A percentile compares a stretch with the other conserved stretches of the same genome.
Evolutionary conservation across 2,888 invertebrate species (phyloP).

Genomic region (Drosophila paucipuncta): DNA sequence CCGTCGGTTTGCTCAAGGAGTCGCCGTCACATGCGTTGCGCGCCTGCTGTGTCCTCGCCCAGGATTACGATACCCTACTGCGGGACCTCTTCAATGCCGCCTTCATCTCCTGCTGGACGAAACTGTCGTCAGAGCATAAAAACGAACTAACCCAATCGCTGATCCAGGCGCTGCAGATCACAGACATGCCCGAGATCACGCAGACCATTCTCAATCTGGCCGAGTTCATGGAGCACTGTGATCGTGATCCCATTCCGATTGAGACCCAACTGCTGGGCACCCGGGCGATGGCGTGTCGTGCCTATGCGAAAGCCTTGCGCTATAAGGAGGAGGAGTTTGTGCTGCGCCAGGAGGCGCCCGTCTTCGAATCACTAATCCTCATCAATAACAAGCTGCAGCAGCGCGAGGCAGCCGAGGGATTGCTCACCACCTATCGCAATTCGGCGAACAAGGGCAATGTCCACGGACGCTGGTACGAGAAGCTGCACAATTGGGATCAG

Average conservation of each 20-base stretch:
- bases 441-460: constrained; percentile 87
- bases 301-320: constrained; percentile 88
- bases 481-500: constrained; percentile 99
- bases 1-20: constrained; percentile 96
- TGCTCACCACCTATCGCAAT: constrained; percentile 92
- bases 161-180: constrained; percentile 95
- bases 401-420: constrained; percentile 98
- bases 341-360: constrained; percentile 92
- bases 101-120: constrained; percentile 99
- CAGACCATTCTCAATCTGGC: constrained; percentile 98
- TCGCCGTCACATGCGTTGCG: constrained; percentile 97
- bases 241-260: constrained; percentile 96
- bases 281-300: constrained; percentile 96
- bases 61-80: constrained; percentile 97
- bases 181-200: constrained; percentile 97
- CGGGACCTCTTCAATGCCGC: constrained; percentile 99
- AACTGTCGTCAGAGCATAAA: constrained; percentile 91
- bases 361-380: constrained; percentile 96
- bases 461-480: constrained; percentile 99
- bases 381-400: constrained; percentile 99
- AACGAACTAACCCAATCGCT: constrained; percentile 94
- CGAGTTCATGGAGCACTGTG: constrained; percentile 99
- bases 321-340: constrained; percentile 97
- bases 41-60: constrained; percentile 96
- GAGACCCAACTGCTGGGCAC: constrained; percentile 95